Conservation (phyloP, 35 echinoderm and acorn worm genomes). For the Lytechinus variegatus region DNA sequence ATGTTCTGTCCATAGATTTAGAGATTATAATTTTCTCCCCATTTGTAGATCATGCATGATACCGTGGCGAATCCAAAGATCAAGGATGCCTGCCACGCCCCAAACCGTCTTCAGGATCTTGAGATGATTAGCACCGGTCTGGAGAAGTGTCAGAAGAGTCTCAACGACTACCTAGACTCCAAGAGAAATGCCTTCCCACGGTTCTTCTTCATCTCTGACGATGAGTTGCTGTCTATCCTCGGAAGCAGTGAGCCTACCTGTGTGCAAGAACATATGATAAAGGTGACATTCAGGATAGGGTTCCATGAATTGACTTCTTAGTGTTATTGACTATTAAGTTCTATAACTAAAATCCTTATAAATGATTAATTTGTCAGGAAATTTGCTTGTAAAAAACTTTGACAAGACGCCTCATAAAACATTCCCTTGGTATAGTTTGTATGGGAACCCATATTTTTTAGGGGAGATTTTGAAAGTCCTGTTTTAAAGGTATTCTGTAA, state of each 20-base stretch:
- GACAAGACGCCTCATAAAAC: too few species aligned
- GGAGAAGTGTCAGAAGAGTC: conserved; percentile 99
- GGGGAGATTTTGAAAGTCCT: too few species aligned
- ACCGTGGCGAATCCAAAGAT: conserved; percentile 87
- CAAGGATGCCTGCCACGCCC: conserved; percentile 93
- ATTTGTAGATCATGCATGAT: conserved; percentile 91
- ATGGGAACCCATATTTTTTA: too few species aligned
- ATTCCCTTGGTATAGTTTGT: too few species aligned
- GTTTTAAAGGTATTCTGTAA: too few species aligned
- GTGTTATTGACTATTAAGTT: too few species aligned
- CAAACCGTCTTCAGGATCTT: conserved; percentile 89
- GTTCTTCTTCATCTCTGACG: conserved; percentile 99
- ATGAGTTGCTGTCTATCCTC: conserved; percentile 95
- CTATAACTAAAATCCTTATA: too few species aligned
- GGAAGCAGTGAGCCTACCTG: conserved; percentile 97
- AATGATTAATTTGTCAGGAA: too few species aligned
- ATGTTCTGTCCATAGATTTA: too few species aligned
- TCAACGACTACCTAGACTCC: conserved; percentile 99
- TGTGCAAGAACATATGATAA: conserved; percentile 99
- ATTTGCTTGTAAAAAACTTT: too few species aligned
- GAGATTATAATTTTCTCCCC: background rate
- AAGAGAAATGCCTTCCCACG: conserved; percentile 99
- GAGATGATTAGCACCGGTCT: conserved; percentile 96
- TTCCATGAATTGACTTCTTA: too few species aligned
- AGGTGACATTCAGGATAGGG: conserved; percentile 54